Conservation (phyloP, 2,797 vertebrate genomes). For the Muscicapa comitata region DNA sequence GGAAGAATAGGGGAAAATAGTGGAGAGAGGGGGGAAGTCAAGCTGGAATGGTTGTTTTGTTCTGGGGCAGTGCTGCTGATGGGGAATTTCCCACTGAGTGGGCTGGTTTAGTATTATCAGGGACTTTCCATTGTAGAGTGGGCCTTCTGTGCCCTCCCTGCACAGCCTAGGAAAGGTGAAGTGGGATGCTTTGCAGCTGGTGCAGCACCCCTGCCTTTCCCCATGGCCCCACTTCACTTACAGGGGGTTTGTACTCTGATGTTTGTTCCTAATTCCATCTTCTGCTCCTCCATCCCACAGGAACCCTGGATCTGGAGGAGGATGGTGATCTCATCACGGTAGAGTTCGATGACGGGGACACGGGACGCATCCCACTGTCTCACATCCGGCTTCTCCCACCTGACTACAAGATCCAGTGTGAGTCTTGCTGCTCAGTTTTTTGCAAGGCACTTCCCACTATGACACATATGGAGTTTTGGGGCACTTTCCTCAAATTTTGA, state of each 20-base stretch:
- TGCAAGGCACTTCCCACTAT: neutral
- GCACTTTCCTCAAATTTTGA: neutral
- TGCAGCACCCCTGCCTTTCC: neutral
- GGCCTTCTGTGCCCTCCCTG: neutral
- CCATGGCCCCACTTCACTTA: neutral
- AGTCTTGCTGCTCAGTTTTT: conserved; percentile 55
- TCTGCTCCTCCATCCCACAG: conserved; percentile 60
- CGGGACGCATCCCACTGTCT: conserved; percentile 92
- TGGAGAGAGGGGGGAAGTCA: neutral
- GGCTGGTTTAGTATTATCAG: neutral
- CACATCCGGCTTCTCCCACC: conserved; percentile 95
- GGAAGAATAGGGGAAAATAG: neutral
- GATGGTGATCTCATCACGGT: conserved; percentile 94
- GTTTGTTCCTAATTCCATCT: neutral
- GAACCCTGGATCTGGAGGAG: conserved; percentile 87
- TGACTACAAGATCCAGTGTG: conserved; percentile 99
- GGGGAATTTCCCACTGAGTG: neutral
- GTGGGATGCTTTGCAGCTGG: neutral
- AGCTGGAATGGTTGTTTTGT: neutral
- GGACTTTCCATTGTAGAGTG: neutral
- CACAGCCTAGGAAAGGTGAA: neutral
- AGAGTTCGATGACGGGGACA: conserved; percentile 98
- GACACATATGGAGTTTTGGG: neutral
- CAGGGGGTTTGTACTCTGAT: neutral
- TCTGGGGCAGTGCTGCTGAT: neutral